Evolutionary conservation across 2,797 vertebrate species (phyloP).

Genomic region (Ceyx erithaca): DNA sequence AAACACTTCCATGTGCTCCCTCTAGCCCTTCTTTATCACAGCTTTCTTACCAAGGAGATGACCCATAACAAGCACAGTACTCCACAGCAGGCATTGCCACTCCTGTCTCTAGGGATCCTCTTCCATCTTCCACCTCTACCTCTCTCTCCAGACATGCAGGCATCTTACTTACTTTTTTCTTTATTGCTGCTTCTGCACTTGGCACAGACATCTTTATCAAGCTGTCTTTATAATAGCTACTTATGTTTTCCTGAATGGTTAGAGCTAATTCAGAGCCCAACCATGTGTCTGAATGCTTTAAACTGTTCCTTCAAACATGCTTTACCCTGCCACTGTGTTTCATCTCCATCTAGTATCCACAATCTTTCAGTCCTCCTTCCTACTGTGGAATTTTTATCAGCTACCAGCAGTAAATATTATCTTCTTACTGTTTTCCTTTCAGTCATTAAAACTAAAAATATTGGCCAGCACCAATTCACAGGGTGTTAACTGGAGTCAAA

Average conservation of each 20-base stretch:
- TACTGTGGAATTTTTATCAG: not conserved
- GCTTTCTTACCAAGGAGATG: not conserved
- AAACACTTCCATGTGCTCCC: constrained; percentile 1
- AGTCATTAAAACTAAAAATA: constrained; percentile 7
- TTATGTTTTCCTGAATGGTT: constrained; percentile 44
- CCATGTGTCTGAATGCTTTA: constrained; percentile 30
- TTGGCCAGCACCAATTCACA: not conserved
- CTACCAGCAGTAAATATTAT: not conserved
- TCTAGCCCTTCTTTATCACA: not conserved
- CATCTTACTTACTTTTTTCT: not conserved
- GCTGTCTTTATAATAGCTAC: constrained; percentile 40
- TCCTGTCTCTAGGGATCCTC: not conserved
- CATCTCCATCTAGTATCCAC: not conserved
- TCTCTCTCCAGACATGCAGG: not conserved
- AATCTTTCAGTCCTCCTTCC: not conserved
- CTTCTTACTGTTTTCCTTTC: not conserved
- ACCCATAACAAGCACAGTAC: not conserved
- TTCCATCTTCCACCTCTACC: not conserved
- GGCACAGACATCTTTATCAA: constrained; percentile 42
- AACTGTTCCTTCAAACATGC: constrained; percentile 13
- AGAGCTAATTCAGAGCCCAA: constrained; percentile 54
- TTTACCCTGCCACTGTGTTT: constrained; percentile 28
- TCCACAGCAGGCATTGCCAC: not conserved
- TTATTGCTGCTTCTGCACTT: constrained; percentile 4
- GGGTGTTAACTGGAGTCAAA: not conserved